Evolutionary conservation across 2,113 vertebrate genomes (phyloP).

Genomic region (Castor canadensis): DNA sequence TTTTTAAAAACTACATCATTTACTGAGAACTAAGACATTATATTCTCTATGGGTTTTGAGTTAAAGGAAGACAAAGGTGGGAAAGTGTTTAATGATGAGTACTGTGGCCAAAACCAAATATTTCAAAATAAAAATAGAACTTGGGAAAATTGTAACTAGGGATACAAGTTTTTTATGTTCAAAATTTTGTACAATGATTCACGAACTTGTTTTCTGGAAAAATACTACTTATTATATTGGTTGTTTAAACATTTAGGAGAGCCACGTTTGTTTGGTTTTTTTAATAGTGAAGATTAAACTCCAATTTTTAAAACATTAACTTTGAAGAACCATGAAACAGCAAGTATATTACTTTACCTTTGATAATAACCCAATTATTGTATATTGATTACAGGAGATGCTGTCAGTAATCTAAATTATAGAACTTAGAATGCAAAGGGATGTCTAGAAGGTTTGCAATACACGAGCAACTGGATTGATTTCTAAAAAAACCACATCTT

Average conservation of each 20-base stretch:
- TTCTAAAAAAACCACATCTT: neutral
- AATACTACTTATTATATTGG: neutral
- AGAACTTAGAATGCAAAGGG: neutral
- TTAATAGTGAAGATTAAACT: neutral
- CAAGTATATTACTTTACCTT: neutral
- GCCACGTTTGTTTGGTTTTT: neutral
- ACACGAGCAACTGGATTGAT: neutral
- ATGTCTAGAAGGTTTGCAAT: neutral
- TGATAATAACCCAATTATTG: neutral
- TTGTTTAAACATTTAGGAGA: neutral
- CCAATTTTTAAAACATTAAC: neutral
- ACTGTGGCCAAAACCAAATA: neutral
- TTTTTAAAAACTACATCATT: neutral
- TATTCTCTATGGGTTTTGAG: neutral
- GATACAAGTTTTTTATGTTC: neutral
- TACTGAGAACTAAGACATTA: neutral
- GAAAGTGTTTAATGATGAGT: constrained; percentile 19
- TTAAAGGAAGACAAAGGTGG: neutral
- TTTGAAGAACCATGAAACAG: neutral
- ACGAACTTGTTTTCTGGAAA: constrained; percentile 31
- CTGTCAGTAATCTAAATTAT: neutral
- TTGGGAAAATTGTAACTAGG: neutral
- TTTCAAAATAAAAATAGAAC: neutral
- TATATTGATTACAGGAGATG: neutral
- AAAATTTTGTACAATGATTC: neutral